phyloP scores from a whole-genome alignment of 2,888 invertebrate species.

The Acleris cristana region DNA sequence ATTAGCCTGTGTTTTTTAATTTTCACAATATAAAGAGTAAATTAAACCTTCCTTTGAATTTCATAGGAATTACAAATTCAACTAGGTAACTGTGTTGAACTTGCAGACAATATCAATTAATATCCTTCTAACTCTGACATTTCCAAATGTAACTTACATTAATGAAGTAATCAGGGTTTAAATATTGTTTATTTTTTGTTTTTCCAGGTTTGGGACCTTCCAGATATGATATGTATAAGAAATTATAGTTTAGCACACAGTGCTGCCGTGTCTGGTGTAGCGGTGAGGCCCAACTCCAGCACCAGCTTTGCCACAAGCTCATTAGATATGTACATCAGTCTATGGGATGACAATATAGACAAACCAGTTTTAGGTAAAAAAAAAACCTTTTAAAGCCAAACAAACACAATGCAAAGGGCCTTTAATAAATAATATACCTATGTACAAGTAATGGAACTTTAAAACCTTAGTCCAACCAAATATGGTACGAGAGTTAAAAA shows the following conservation, averaged over 20 bases:
- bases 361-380: constrained; percentile 65
- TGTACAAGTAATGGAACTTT: too few relatives aligned
- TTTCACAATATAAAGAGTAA: too few relatives aligned
- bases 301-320: constrained; percentile 81
- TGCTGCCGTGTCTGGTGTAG: constrained; percentile 70
- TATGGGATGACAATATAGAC: constrained; percentile 80
- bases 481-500: too few relatives aligned
- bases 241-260: constrained; percentile 79
- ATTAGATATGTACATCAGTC: constrained; percentile 77
- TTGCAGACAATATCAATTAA: too few relatives aligned
- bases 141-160: neutral
- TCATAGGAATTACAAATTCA: too few relatives aligned
- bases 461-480: too few relatives aligned
- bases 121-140: too few relatives aligned
- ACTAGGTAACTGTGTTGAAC: too few relatives aligned
- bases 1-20: too few relatives aligned
- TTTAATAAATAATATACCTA: too few relatives aligned
- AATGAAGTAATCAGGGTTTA: neutral
- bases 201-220: constrained; percentile 79
- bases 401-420: neutral
- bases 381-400: neutral
- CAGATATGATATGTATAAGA: constrained; percentile 70
- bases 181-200: constrained; percentile 29
- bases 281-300: constrained; percentile 74
- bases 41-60: too few relatives aligned